Conservation (phyloP, 1,140 invertebrate species). For the Ceratosolen fusciceps region DNA sequence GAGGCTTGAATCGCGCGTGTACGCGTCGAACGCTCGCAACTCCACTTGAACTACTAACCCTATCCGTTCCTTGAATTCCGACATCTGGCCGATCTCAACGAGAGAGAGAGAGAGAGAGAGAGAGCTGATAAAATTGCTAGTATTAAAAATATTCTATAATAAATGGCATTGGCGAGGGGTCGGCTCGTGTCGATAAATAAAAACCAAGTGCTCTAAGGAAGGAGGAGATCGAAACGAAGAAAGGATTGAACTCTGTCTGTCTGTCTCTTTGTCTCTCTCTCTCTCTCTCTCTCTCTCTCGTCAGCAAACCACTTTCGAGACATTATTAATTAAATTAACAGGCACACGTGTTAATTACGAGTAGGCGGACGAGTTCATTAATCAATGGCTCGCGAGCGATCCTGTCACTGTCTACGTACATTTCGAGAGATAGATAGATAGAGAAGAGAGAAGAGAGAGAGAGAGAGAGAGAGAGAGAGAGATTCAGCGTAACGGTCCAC, state of each 20-base stretch:
- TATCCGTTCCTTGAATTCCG: neutral
- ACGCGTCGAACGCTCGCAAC: neutral
- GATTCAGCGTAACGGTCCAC: neutral
- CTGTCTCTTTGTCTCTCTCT: neutral
- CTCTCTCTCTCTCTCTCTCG: neutral
- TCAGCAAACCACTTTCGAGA: neutral
- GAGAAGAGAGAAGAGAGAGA: neutral
- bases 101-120: too few relatives aligned
- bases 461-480: neutral
- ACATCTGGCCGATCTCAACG: neutral
- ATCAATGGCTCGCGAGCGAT: too few relatives aligned
- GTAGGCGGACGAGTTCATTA: neutral
- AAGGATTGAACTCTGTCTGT: neutral
- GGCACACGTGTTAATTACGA: neutral
- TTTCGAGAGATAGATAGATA: neutral
- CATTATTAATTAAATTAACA: neutral
- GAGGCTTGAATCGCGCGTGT: neutral
- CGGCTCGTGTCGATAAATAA: neutral
- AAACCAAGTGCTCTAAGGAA: neutral
- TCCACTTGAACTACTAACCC: slow-evolving; percentile 1
- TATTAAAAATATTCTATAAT: neutral
- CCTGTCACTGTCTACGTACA: too few relatives aligned
- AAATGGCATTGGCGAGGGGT: neutral
- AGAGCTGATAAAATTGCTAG: neutral
- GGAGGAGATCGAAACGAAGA: neutral